Evolutionary conservation across 2,797 vertebrate genomes (phyloP).

Genomic region (Triplophysa yarkandensis): DNA sequence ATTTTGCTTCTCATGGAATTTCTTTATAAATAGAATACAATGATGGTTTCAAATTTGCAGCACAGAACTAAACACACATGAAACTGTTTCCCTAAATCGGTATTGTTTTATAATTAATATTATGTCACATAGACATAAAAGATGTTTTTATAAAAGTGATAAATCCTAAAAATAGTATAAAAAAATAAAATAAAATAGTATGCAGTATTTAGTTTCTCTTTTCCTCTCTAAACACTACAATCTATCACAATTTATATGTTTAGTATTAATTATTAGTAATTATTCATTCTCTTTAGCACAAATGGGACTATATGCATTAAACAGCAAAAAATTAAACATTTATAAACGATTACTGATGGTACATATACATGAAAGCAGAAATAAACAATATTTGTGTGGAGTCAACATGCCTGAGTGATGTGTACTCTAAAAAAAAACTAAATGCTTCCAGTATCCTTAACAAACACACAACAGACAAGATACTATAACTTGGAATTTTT

Average conservation of each 20-base stretch:
- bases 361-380: not conserved
- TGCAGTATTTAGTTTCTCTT: not conserved
- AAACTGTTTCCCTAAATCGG: not conserved
- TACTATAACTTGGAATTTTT: not conserved
- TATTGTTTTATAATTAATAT: not conserved
- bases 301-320: conserved; percentile 11
- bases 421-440: not conserved
- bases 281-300: conserved; percentile 13
- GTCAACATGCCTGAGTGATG: not conserved
- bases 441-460: not conserved
- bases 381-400: not conserved
- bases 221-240: not conserved
- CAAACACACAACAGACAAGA: not conserved
- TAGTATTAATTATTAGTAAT: not conserved
- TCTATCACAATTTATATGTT: not conserved
- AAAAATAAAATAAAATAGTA: too few species aligned
- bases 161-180: too few species aligned
- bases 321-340: conserved; percentile 6
- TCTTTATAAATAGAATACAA: not conserved
- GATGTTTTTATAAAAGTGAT: too few species aligned
- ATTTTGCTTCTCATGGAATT: not conserved
- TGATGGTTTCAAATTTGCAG: not conserved
- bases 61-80: not conserved
- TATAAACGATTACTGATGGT: not conserved
- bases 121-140: not conserved